A percentile compares a stretch with the other conserved stretches of the same genome.
These are phyloP conservation scores for Oryzias javanicus DNA, from an alignment of 2,113 vertebrate genomes.

Conservation along the genomic window DNA sequence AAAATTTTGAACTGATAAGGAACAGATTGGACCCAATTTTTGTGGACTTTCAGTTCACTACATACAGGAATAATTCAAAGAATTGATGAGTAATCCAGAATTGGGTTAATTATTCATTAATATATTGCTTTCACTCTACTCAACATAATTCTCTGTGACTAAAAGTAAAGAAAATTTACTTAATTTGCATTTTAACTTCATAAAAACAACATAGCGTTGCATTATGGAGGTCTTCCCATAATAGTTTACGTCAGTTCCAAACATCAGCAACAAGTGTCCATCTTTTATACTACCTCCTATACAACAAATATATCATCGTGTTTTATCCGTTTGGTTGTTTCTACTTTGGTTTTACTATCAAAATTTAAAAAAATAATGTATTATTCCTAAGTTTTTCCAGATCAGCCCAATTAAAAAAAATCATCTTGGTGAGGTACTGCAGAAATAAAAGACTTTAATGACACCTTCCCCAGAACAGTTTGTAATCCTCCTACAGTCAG, in stretches of 20 bases:
- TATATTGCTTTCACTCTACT: not conserved
- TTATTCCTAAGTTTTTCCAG: no score
- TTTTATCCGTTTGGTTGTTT: slow-evolving; percentile 38
- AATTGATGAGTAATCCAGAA: not conserved
- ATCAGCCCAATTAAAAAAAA: no score
- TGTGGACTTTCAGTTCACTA: not conserved
- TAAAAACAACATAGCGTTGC: slow-evolving; percentile 19
- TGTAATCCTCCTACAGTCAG: slow-evolving; percentile 23
- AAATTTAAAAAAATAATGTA: no score
- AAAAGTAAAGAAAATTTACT: not conserved
- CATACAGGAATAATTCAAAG: not conserved
- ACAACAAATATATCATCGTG: slow-evolving; percentile 44
- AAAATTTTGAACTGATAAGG: slow-evolving; percentile 2
- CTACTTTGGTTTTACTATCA: slow-evolving; percentile 26
- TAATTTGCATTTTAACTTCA: slow-evolving; percentile 3
- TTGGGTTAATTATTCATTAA: not conserved
- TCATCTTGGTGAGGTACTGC: no score
- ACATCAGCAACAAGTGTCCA: slow-evolving; percentile 17
- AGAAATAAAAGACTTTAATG: no score
- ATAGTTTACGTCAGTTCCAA: slow-evolving; percentile 30
- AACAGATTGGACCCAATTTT: no score
- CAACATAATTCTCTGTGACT: not conserved
- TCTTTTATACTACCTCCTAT: slow-evolving; percentile 20
- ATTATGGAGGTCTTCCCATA: no score
- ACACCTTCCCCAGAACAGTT: slow-evolving; percentile 3